phyloP scores from a whole-genome alignment of 2,797 vertebrate species.

The Threskiornis aethiopicus region DNA sequence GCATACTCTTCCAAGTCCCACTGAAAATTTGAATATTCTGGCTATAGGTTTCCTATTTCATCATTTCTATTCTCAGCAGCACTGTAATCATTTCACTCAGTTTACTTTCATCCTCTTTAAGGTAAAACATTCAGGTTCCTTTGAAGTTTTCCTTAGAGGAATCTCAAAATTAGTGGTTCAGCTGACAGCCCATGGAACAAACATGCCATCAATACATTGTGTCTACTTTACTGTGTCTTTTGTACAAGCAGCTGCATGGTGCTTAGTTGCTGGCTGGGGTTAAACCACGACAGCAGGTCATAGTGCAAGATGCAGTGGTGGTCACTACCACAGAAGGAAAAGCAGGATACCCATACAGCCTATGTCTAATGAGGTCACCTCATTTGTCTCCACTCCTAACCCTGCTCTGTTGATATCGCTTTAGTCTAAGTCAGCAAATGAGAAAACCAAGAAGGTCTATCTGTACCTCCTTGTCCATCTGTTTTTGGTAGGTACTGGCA shows the following conservation, averaged over 20 bases:
- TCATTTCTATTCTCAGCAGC: neutral
- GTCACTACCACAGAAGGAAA: neutral
- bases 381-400: neutral
- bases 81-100: neutral
- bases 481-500: neutral
- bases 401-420: neutral
- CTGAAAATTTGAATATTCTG: neutral
- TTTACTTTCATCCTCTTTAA: neutral
- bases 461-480: neutral
- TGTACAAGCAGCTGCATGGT: no score
- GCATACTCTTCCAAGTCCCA: neutral
- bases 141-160: neutral
- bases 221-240: neutral
- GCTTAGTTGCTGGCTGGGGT: no score
- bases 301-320: neutral
- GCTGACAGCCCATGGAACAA: neutral
- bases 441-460: neutral
- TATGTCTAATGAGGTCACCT: neutral
- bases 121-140: neutral
- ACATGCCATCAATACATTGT: neutral
- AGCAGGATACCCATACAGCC: neutral
- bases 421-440: neutral
- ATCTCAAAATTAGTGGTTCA: neutral
- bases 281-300: no score
- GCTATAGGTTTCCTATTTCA: neutral